phyloP scores from a whole-genome alignment of 2,113 vertebrate genomes.

The Diglossa brunneiventris region DNA sequence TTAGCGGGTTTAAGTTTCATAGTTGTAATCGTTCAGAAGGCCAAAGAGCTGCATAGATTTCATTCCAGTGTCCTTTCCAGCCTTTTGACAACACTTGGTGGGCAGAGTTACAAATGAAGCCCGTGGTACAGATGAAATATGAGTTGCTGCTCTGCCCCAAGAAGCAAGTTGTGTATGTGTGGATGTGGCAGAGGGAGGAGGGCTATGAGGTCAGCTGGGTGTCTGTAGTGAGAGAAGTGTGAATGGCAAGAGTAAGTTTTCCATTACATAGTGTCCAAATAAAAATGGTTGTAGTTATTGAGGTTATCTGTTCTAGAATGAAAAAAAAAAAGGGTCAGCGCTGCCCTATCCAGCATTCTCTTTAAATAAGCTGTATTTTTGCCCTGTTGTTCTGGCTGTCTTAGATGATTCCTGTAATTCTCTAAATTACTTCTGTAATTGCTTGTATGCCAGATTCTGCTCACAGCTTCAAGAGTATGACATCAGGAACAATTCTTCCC shows the following conservation, averaged over 20 bases:
- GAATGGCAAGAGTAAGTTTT: slow-evolving; percentile 15
- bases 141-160: not conserved
- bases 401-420: not conserved
- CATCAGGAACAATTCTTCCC: not conserved
- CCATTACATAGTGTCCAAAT: not conserved
- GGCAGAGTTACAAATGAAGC: slow-evolving; percentile 57
- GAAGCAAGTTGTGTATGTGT: not conserved
- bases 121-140: slow-evolving; percentile 14
- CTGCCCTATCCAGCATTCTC: not conserved
- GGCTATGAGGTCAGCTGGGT: not conserved
- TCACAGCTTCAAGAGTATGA: not conserved
- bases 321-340: not conserved
- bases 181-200: slow-evolving; percentile 19
- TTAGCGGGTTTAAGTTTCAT: slow-evolving; percentile 69
- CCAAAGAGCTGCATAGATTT: slow-evolving; percentile 64
- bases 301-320: not conserved
- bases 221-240: slow-evolving; percentile 31
- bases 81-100: slow-evolving; percentile 61
- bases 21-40: slow-evolving; percentile 50
- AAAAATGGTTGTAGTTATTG: not conserved
- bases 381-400: not conserved
- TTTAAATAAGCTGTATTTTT: not conserved
- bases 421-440: not conserved
- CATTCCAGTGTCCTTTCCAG: slow-evolving; percentile 67
- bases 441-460: not conserved